phyloP scores from a whole-genome alignment of 2,888 invertebrate species.

The Adela reaumurella region DNA sequence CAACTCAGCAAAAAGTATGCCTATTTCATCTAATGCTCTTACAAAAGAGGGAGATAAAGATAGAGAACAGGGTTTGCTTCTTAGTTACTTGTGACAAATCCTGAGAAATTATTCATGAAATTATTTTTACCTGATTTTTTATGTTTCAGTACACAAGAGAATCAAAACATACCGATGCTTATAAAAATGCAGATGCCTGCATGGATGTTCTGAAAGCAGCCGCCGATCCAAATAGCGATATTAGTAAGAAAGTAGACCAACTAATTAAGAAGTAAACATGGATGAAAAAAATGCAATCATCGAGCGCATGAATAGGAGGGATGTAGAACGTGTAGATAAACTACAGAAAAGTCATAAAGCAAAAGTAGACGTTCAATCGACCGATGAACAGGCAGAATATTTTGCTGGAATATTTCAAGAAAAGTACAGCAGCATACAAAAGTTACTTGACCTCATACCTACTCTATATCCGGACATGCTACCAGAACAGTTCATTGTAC shows the following conservation, averaged over 20 bases:
- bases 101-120: too few species aligned
- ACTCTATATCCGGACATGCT: conserved; percentile 48
- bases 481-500: conserved; percentile 61
- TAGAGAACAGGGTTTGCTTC: too few species aligned
- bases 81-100: too few species aligned
- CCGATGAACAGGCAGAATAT: conserved; percentile 65
- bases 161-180: conserved; percentile 34
- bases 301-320: conserved; percentile 52
- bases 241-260: conserved; percentile 45
- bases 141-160: conserved; percentile 34
- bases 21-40: too few species aligned
- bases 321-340: conserved; percentile 62
- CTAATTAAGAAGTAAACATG: conserved; percentile 42
- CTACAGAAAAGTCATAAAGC: conserved; percentile 63
- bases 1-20: too few species aligned
- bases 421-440: conserved; percentile 63
- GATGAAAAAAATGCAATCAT: conserved; percentile 39
- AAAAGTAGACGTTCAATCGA: conserved; percentile 58
- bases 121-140: neutral
- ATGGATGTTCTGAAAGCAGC: conserved; percentile 45
- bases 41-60: too few species aligned
- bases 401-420: conserved; percentile 68
- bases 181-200: conserved; percentile 25
- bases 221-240: conserved; percentile 34
- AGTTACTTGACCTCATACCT: conserved; percentile 50